These are phyloP conservation scores for Paedocypris sp. DNA, from an alignment of 2,113 vertebrate genomes.

Conservation along the genomic window DNA sequence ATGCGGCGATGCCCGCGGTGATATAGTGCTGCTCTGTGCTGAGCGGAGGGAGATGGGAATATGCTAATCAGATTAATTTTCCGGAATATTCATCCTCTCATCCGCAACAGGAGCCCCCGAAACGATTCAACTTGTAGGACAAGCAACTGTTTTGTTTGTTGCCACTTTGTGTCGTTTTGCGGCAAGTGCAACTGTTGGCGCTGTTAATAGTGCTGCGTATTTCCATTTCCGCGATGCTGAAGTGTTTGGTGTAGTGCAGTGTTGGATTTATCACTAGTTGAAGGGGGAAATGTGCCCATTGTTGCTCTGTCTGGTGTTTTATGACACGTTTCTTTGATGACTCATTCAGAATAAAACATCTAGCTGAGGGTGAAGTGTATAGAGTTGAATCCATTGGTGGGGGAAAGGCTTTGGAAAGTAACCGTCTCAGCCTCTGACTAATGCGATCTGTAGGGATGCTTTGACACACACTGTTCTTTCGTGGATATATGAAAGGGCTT, in stretches of 20 bases:
- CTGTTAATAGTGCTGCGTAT: too few relatives aligned
- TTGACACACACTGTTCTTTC: conserved; percentile 5
- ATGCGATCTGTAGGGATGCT: conserved; percentile 20
- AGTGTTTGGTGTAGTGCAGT: conserved; percentile 6
- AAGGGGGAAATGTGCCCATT: too few relatives aligned
- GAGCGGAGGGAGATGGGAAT: neutral
- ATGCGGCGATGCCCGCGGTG: conserved; percentile 23
- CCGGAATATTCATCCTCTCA: neutral
- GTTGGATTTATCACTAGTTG: conserved; percentile 1
- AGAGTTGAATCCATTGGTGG: conserved; percentile 16
- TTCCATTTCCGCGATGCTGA: too few relatives aligned
- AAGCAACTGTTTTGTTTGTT: neutral
- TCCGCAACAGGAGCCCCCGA: neutral
- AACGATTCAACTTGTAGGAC: neutral
- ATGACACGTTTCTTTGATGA: conserved; percentile 6
- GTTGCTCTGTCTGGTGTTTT: neutral
- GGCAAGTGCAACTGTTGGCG: too few relatives aligned
- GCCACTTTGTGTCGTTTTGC: too few relatives aligned
- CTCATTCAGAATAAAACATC: conserved; percentile 16
- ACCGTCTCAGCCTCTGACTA: conserved; percentile 14
- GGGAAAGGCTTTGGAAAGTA: conserved; percentile 13
- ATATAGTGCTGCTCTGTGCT: neutral
- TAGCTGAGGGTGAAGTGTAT: neutral
- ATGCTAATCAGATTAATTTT: neutral
- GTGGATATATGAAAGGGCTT: conserved; percentile 13